These are phyloP conservation scores for Frankliniella fusca DNA, from an alignment of 2,888 invertebrate species.

Conservation along the genomic window DNA sequence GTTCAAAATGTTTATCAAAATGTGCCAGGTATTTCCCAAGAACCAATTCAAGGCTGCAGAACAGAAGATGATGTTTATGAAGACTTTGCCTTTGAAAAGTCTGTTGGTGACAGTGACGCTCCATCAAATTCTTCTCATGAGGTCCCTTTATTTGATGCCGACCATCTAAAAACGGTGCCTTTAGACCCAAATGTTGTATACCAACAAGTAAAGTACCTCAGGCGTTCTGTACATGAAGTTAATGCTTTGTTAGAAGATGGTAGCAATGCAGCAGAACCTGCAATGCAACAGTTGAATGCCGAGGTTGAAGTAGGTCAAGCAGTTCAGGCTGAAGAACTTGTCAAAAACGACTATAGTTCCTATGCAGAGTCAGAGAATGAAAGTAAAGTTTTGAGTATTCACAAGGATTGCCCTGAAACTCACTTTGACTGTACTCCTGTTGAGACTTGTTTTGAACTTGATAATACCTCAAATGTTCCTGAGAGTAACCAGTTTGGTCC, in stretches of 20 bases:
- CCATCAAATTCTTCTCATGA: background rate
- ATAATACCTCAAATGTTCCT: too few relatives aligned
- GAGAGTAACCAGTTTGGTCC: too few relatives aligned
- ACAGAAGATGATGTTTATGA: constrained; percentile 54
- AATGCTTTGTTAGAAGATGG: constrained; percentile 56
- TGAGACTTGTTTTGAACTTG: background rate
- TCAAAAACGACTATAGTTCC: background rate
- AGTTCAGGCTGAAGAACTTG: background rate
- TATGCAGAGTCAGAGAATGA: background rate
- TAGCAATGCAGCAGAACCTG: constrained; percentile 34
- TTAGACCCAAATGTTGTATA: constrained; percentile 51
- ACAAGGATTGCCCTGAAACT: background rate
- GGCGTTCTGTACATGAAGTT: constrained; percentile 68
- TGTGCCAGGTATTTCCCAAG: constrained; percentile 38
- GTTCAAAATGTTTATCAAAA: constrained; percentile 34
- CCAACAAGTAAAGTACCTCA: constrained; percentile 71
- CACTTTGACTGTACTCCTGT: background rate
- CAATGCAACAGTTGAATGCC: constrained; percentile 32
- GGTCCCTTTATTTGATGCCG: background rate
- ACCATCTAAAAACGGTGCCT: background rate
- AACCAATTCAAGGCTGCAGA: background rate
- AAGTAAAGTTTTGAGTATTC: background rate
- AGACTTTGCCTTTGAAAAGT: constrained; percentile 47
- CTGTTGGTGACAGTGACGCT: background rate
- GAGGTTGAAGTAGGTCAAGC: constrained; percentile 31